A percentile compares a stretch with the other conserved stretches of the same genome.
Conservation (phyloP, 2,797 vertebrate species). For the Gymnothorax reevesii region DNA sequence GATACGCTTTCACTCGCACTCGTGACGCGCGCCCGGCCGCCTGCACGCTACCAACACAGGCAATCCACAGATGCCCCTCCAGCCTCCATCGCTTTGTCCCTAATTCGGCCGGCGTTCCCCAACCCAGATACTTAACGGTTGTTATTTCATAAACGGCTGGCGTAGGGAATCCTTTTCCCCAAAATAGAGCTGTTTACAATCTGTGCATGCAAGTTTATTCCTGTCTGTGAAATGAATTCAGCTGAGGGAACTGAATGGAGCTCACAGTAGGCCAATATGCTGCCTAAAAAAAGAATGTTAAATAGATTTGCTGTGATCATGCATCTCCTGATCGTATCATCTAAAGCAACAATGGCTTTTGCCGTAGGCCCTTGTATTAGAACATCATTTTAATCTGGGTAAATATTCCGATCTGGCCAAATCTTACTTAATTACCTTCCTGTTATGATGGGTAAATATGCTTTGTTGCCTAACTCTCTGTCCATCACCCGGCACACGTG, state of each 20-base stretch:
- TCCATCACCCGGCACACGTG: not conserved
- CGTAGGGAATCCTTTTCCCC: not conserved
- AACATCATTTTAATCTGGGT: not conserved
- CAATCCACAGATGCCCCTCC: slow-evolving; percentile 26
- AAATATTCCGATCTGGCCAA: not conserved
- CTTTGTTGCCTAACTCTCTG: not conserved
- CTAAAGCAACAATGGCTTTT: not conserved
- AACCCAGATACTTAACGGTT: not conserved
- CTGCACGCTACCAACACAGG: slow-evolving; percentile 42
- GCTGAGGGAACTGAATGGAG: not conserved
- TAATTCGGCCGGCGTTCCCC: slow-evolving; percentile 23
- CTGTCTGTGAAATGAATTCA: not conserved
- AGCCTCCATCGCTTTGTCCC: slow-evolving; percentile 13
- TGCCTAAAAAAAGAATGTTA: no score
- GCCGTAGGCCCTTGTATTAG: not conserved
- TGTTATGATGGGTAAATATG: not conserved
- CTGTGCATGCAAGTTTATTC: not conserved
- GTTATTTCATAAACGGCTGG: not conserved
- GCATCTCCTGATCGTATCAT: not conserved
- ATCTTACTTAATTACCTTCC: not conserved
- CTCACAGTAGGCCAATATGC: not conserved
- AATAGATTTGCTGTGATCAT: not conserved
- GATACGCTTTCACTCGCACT: slow-evolving; percentile 56
- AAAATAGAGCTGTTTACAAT: not conserved
- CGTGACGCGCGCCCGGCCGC: slow-evolving; percentile 40